These are phyloP conservation scores for Falco concolor DNA, from an alignment of 2,797 vertebrate species.

Conservation along the genomic window DNA sequence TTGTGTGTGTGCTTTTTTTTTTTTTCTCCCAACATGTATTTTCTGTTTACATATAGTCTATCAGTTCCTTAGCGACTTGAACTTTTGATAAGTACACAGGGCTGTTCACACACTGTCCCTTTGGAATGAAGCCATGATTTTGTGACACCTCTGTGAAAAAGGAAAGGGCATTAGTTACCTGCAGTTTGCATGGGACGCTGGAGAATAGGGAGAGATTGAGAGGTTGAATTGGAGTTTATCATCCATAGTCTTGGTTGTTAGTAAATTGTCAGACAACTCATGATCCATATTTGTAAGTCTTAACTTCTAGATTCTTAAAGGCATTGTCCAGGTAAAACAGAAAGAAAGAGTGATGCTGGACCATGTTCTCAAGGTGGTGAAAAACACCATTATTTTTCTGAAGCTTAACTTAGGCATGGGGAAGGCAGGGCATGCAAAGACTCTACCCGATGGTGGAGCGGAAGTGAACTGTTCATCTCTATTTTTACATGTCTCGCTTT, in stretches of 20 bases:
- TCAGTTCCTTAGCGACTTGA: background rate
- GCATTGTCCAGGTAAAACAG: background rate
- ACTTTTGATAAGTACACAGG: background rate
- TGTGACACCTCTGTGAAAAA: background rate
- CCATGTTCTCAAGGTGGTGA: background rate
- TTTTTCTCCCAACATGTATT: background rate
- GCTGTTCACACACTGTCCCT: background rate
- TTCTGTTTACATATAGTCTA: background rate
- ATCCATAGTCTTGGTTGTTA: background rate
- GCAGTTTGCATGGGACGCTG: background rate
- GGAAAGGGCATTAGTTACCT: background rate
- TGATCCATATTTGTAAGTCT: background rate
- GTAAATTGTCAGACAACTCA: background rate
- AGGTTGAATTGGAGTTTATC: background rate
- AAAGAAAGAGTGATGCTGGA: background rate
- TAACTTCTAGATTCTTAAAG: background rate
- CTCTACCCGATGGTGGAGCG: background rate
- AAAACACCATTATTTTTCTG: background rate
- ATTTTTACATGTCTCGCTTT: background rate
- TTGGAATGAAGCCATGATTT: background rate
- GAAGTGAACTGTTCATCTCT: background rate
- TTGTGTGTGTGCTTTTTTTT: background rate
- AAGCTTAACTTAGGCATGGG: fast-evolving
- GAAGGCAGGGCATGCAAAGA: background rate
- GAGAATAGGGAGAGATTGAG: background rate